Conservation (phyloP, 2,888 invertebrate genomes). For the Horisme vitalbata region DNA sequence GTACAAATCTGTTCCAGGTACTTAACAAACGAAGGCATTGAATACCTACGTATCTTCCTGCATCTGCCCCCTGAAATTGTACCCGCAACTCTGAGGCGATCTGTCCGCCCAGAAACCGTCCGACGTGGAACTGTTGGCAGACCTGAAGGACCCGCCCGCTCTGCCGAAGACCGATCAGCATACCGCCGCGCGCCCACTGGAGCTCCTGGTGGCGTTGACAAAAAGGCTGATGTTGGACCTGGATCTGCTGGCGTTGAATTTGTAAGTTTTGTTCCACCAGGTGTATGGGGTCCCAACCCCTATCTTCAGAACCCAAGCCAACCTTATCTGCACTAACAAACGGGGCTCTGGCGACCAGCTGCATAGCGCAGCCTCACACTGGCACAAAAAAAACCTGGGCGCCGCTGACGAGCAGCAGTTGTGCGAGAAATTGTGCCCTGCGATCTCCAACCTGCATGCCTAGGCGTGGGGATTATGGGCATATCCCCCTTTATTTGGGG, state of each 20-base stretch:
- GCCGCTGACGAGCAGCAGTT: no score
- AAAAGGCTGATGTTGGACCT: constrained; percentile 98
- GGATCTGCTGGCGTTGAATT: constrained; percentile 97
- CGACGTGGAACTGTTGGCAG: constrained; percentile 89
- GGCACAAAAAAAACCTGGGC: no score
- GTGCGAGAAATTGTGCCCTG: no score
- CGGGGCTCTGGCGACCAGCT: no score
- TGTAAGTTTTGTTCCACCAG: constrained; percentile 70
- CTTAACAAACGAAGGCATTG: constrained; percentile 98
- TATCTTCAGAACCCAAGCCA: no score
- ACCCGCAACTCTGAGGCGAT: constrained; percentile 97
- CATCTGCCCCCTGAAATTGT: constrained; percentile 99
- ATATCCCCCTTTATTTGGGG: no score
- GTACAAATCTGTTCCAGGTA: constrained; percentile 80
- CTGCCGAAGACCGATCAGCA: constrained; percentile 91
- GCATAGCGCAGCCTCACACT: no score
- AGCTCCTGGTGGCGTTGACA: constrained; percentile 87
- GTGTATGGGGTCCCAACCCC: no score
- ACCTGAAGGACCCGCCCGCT: constrained; percentile 87
- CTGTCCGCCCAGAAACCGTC: constrained; percentile 92
- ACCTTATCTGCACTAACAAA: no score
- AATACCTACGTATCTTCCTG: constrained; percentile 96
- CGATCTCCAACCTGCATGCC: no score
- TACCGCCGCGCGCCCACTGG: constrained; percentile 91
- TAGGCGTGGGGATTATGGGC: no score